phyloP scores from a whole-genome alignment of 2,888 invertebrate species.

The Anthrax anthrax region DNA sequence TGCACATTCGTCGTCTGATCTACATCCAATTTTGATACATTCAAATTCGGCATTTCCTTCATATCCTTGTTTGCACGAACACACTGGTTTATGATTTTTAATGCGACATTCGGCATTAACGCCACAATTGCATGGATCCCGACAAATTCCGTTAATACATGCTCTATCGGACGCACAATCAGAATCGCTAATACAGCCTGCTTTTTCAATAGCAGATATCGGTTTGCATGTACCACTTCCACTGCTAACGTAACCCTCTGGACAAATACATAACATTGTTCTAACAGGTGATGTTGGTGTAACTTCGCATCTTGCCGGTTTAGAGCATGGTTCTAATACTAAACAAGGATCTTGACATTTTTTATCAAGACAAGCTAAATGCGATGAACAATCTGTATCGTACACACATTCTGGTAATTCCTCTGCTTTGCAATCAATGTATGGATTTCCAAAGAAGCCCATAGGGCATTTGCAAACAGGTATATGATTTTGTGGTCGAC shows the following conservation, averaged over 20 bases:
- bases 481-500: slow-evolving; percentile 66
- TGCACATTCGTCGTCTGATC: slow-evolving; percentile 61
- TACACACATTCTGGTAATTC: slow-evolving; percentile 59
- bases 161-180: slow-evolving; percentile 67
- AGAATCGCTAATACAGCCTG: slow-evolving; percentile 58
- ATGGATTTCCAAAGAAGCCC: slow-evolving; percentile 66
- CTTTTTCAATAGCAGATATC: slow-evolving; percentile 47
- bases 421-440: slow-evolving; percentile 62
- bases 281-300: slow-evolving; percentile 68
- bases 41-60: slow-evolving; percentile 74
- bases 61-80: slow-evolving; percentile 69
- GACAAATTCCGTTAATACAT: slow-evolving; percentile 66
- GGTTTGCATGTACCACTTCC: slow-evolving; percentile 69
- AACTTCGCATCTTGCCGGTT: slow-evolving; percentile 68
- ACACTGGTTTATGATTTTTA: slow-evolving; percentile 72
- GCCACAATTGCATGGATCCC: slow-evolving; percentile 75
- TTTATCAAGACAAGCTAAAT: slow-evolving; percentile 64
- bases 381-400: slow-evolving; percentile 69
- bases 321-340: slow-evolving; percentile 60
- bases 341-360: slow-evolving; percentile 74
- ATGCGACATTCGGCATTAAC: slow-evolving; percentile 72
- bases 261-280: slow-evolving; percentile 81
- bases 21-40: slow-evolving; percentile 61
- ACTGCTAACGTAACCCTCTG: slow-evolving; percentile 73
- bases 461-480: slow-evolving; percentile 72